phyloP scores from a whole-genome alignment of 2,888 invertebrate genomes.

The Drosophila putrida region DNA sequence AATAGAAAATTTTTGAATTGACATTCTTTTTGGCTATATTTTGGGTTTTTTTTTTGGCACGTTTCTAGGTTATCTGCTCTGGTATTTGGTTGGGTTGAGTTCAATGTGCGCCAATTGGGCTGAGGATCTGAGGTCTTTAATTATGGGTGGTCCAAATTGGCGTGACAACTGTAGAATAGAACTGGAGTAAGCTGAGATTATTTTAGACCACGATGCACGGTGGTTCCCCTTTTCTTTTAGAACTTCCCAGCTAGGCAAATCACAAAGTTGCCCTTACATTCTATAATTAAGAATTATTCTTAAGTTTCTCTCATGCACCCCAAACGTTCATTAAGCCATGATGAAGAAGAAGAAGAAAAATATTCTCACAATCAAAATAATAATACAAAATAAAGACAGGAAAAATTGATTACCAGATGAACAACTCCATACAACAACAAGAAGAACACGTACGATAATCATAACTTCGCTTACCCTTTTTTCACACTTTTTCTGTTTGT shows the following conservation, averaged over 20 bases:
- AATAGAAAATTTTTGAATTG: conserved; percentile 66
- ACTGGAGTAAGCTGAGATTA: conserved; percentile 26
- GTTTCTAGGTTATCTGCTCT: conserved; percentile 66
- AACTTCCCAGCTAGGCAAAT: conserved; percentile 27
- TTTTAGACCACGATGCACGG: background rate
- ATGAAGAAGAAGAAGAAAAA: conserved; percentile 29
- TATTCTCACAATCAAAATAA: conserved; percentile 70
- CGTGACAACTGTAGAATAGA: conserved; percentile 19
- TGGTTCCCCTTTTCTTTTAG: background rate
- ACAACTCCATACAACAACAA: conserved; percentile 19
- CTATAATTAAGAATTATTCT: conserved; percentile 50
- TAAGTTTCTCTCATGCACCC: conserved; percentile 54
- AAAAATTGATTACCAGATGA: conserved; percentile 75
- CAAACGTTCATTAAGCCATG: conserved; percentile 47
- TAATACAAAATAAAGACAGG: conserved; percentile 40
- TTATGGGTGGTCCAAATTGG: conserved; percentile 49
- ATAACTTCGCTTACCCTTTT: conserved; percentile 72
- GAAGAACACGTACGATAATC: conserved; percentile 76
- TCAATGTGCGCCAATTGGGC: conserved; percentile 66
- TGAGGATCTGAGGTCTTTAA: conserved; percentile 26
- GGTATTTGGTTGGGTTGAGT: conserved; percentile 63
- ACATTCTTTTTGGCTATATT: conserved; percentile 23
- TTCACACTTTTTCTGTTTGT: conserved; percentile 55
- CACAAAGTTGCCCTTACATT: conserved; percentile 28
- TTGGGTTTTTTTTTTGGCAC: conserved; percentile 4